These are phyloP conservation scores for Ceratina japonica DNA, from an alignment of 1,140 invertebrate genomes.

Conservation along the genomic window DNA sequence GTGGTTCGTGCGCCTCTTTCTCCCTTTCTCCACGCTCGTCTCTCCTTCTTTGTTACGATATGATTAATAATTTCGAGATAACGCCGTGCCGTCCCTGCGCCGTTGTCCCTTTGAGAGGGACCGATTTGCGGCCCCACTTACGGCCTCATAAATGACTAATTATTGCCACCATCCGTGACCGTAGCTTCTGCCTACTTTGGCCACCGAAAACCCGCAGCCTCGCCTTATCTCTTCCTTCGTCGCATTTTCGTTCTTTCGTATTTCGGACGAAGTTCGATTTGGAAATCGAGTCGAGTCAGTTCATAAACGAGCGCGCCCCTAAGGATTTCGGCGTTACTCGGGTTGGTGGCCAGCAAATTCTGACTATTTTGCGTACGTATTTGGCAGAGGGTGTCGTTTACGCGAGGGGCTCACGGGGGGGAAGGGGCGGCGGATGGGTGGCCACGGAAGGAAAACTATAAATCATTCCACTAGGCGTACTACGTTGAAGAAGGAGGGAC, in stretches of 20 bases:
- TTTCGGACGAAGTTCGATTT: too few species aligned
- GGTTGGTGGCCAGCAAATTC: constrained; percentile 62
- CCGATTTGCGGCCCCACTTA: constrained; percentile 76
- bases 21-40: constrained; percentile 39
- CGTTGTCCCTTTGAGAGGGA: constrained; percentile 65
- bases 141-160: constrained; percentile 78
- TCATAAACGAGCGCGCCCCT: constrained; percentile 39
- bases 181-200: neutral
- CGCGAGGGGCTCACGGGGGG: constrained; percentile 41
- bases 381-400: constrained; percentile 59
- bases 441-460: constrained; percentile 75
- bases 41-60: constrained; percentile 68
- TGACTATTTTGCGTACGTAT: constrained; percentile 71
- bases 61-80: constrained; percentile 79
- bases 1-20: constrained; percentile 47
- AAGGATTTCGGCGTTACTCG: neutral
- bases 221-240: too few species aligned
- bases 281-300: constrained; percentile 18
- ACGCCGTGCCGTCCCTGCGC: constrained; percentile 65
- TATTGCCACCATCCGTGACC: constrained; percentile 59
- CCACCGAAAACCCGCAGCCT: too few species aligned
- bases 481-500: constrained; percentile 48
- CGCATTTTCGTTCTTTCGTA: too few species aligned
- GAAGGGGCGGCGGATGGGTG: constrained; percentile 47
- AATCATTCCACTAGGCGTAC: constrained; percentile 75